Base-by-base conservation (phyloP, 2,113 vertebrate genomes). In the Esox niger region DNA sequence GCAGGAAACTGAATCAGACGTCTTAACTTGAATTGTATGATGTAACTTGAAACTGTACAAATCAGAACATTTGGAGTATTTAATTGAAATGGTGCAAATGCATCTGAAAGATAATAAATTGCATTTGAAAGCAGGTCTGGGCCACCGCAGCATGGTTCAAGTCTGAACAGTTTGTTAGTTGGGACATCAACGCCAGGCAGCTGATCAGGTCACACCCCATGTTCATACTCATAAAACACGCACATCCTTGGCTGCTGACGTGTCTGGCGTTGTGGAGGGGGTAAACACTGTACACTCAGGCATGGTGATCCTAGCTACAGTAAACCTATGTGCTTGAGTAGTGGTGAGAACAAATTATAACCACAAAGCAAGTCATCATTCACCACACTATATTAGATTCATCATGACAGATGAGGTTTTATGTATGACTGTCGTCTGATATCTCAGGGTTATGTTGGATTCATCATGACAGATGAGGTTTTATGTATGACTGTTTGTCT, bases 1-100 rank as follows among this genome's bases (percentile, higher is more conserved):
- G 66, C 66, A 69, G 70, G 73, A 61, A 65, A 2, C 61, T 76
- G 82, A 82, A 67, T 86, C 81, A 80, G n/a, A 21, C 21, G 47
- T 21, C n/a, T 21, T 2, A n/a, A 52, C 47, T 6, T 43, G 15
- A 43, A 10, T 15, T 17, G 3, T n/a, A n/a, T n/a, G n/a, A n/a
- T n/a, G n/a, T n/a, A n/a, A n/a, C n/a, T n/a, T n/a, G n/a, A n/a
- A n/a, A n/a, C n/a, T n/a, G n/a, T n/a, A n/a, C n/a, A n/a, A n/a
- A n/a, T n/a, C n/a, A n/a, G n/a, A n/a, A n/a, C n/a, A n/a, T n/a
- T n/a, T n/a, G n/a, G n/a, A n/a, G n/a, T n/a, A n/a, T n/a, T n/a
- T n/a, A n/a, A n/a, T n/a, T n/a, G 13, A 43, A 43, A 43, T 15
- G 15, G 13, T 10, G 13, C 38, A 17, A 43, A 43, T 15, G 38